Evolutionary conservation across 92 coral and sea anemone species (phyloP).

Genomic region (Phenganax subtilis): DNA sequence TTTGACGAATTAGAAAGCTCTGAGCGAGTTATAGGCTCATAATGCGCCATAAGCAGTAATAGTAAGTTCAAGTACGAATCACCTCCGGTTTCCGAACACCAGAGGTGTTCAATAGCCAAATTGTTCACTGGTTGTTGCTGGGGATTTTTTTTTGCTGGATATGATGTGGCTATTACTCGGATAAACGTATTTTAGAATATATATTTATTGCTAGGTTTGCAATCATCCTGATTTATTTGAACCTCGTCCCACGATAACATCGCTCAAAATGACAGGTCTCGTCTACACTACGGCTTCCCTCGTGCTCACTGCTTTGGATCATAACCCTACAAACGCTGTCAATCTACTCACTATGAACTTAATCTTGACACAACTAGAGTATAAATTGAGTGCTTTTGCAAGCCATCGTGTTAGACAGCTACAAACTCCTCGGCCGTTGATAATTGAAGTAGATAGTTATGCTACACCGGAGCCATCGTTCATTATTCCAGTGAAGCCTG

Average conservation of each 20-base stretch:
- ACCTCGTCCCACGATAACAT: conserved; percentile 79
- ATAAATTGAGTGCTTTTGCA: conserved; percentile 80
- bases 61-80: too few species aligned
- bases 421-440: conserved; percentile 78
- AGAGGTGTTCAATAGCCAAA: too few species aligned
- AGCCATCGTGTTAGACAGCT: conserved; percentile 74
- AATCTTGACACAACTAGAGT: conserved; percentile 81
- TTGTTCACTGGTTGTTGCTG: too few species aligned
- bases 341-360: conserved; percentile 75
- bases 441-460: conserved; percentile 67
- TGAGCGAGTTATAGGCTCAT: not conserved
- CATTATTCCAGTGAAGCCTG: conserved; percentile 57
- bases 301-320: conserved; percentile 70
- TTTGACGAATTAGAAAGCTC: conserved; percentile 29
- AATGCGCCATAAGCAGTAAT: too few species aligned
- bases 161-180: too few species aligned
- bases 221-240: conserved; percentile 99
- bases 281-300: conserved; percentile 76
- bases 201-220: conserved; percentile 67
- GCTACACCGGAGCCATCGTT: conserved; percentile 53
- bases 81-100: too few species aligned
- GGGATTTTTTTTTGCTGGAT: not conserved
- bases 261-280: conserved; percentile 63
- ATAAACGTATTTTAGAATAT: not conserved
- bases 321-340: conserved; percentile 64